phyloP scores from a whole-genome alignment of 1,140 invertebrate species.

The Drosophila insularis region DNA sequence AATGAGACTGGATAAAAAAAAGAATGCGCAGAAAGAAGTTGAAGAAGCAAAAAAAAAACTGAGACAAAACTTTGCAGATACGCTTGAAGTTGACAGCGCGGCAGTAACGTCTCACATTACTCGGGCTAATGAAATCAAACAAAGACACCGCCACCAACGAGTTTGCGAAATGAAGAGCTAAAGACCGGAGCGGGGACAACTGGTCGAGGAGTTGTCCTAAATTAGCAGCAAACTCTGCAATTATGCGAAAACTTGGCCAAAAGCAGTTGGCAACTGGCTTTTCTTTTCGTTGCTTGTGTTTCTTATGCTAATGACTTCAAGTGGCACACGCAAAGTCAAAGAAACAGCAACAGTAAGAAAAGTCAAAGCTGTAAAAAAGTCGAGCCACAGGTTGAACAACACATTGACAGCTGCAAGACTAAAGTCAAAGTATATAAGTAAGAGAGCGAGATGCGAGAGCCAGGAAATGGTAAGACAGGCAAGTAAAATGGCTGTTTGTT shows the following conservation, averaged over 20 bases:
- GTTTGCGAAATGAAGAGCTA: not conserved
- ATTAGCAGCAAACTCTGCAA: constrained; percentile 74
- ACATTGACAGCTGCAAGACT: constrained; percentile 35
- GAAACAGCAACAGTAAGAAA: not conserved
- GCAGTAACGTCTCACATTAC: constrained; percentile 38
- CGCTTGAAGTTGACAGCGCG: constrained; percentile 34
- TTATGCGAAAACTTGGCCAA: constrained; percentile 73
- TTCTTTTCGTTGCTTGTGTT: constrained; percentile 16
- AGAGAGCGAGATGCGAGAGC: not conserved
- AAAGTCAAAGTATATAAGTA: not conserved
- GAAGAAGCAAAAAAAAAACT: not conserved
- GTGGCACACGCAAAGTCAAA: constrained; percentile 49
- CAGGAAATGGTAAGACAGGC: constrained; percentile 54
- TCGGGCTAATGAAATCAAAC: constrained; percentile 69
- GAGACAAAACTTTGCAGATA: constrained; percentile 35
- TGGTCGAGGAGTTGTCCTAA: constrained; percentile 38
- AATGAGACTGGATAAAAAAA: constrained; percentile 16
- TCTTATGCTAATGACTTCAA: constrained; percentile 71
- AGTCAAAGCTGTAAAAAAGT: constrained; percentile 22
- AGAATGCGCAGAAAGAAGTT: not conserved
- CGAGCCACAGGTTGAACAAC: constrained; percentile 74
- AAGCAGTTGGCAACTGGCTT: constrained; percentile 57
- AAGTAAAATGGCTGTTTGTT: constrained; percentile 75
- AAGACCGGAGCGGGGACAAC: not conserved
- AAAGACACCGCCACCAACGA: constrained; percentile 42